Base-by-base conservation (phyloP, 2,888 invertebrate genomes). In the Drosophila infuscata region DNA sequence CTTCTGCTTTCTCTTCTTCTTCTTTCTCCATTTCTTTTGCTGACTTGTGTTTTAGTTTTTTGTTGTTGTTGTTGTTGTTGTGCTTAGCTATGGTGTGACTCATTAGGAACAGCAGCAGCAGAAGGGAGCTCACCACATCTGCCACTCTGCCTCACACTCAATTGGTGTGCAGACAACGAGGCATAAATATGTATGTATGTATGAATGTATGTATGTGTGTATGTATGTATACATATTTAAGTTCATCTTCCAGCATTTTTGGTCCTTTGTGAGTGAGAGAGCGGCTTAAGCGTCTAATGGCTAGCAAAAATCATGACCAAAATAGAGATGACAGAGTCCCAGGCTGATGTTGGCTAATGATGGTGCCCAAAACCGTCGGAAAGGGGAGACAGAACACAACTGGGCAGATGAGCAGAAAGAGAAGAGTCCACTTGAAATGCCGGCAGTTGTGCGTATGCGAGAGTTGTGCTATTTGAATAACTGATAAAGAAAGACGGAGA, bases 271-370 rank as follows among this genome's bases (percentile, higher is more conserved):
- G 64, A 52, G 63, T 49, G 70, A 64, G 53, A 71, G 53, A 71
- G 68, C 71, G 63, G 80, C 78, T 79, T 75, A 80, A 71, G 76
- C 69, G 72, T 72, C 81, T 75, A 74, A 87, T 81, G 81, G 84
- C 72, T 58, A 67, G 59, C 84, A 67, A 68, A 74, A 84, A 79
- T 76, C 85, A 85, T 79, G 82, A 79, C 85, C 74, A 68, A 84
- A 83, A 87, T 83, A 73, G 70, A 87, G 82, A 75, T 75, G 87
- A 87, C 87, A 72, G 59, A 29, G 54, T 38, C 38, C 49, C 33
- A 51, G 64, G 51, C 52, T 52, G 25, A 15, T 46, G 33, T 43
- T 53, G 43, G 59, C 81, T 72, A 79, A 80, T 79, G 76, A 71
- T 63, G 63, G 33, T 11, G 54, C 12, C 12, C 36, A 48, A 32